Evolutionary conservation across 2,888 invertebrate genomes (phyloP).

Genomic region (Abscondita cerata): DNA sequence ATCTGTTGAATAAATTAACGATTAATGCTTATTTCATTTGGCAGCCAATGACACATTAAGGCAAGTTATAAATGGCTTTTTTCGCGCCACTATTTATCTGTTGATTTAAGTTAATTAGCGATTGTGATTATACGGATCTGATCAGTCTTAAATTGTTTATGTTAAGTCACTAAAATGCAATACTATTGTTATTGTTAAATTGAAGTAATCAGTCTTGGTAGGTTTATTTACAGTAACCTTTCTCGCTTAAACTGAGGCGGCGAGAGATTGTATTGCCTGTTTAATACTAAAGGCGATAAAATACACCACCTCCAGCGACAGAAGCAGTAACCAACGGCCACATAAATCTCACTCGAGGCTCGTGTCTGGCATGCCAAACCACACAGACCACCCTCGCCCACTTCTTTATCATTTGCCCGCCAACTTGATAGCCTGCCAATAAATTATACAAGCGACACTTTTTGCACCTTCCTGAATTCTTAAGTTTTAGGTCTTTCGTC

Average conservation of each 20-base stretch:
- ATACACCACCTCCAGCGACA: constrained; percentile 53
- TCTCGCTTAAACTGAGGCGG: constrained; percentile 43
- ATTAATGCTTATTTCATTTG: too few species aligned
- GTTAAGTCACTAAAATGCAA: constrained; percentile 29
- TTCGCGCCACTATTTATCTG: too few species aligned
- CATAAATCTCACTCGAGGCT: constrained; percentile 55
- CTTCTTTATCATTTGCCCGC: constrained; percentile 55
- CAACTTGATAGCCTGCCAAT: constrained; percentile 54
- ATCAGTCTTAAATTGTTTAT: too few species aligned
- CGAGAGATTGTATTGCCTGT: constrained; percentile 52
- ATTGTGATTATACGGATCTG: too few species aligned
- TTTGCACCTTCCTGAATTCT: constrained; percentile 47
- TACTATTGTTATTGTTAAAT: constrained; percentile 36
- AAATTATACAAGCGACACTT: constrained; percentile 52
- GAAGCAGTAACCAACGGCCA: constrained; percentile 52
- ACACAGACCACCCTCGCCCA: constrained; percentile 46
- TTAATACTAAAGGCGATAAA: constrained; percentile 53
- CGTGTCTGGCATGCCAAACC: constrained; percentile 55
- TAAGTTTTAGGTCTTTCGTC: constrained; percentile 37
- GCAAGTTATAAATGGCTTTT: too few species aligned
- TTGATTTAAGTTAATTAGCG: too few species aligned
- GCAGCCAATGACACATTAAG: too few species aligned
- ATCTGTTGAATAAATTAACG: too few species aligned
- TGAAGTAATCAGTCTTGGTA: constrained; percentile 41
- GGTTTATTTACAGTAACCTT: constrained; percentile 39